Conservation (phyloP, 2,888 invertebrate species). For the Coleophora flavipennella region DNA sequence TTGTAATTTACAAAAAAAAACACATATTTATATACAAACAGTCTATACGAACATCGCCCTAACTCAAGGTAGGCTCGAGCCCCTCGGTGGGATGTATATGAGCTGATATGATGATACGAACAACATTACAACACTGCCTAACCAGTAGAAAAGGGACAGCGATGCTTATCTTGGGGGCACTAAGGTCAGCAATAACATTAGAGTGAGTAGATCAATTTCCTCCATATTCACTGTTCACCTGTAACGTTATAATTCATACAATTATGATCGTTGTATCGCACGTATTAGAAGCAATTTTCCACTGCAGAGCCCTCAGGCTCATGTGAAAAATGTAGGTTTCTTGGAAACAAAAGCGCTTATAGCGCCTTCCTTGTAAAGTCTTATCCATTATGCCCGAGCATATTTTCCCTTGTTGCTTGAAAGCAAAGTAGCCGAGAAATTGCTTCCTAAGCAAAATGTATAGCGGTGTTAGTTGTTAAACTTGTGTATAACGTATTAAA, state of each 20-base stretch:
- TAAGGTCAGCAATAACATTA: constrained; percentile 31
- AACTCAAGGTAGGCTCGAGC: too few species aligned
- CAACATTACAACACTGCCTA: constrained; percentile 10
- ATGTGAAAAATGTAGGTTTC: constrained; percentile 55
- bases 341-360: constrained; percentile 57
- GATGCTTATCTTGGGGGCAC: constrained; percentile 20
- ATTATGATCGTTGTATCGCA: constrained; percentile 38
- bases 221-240: constrained; percentile 21
- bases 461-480: constrained; percentile 8
- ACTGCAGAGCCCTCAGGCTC: constrained; percentile 25
- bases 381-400: constrained; percentile 53
- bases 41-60: too few species aligned
- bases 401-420: constrained; percentile 50
- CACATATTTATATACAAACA: too few species aligned
- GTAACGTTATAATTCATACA: constrained; percentile 33
- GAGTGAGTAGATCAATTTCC: constrained; percentile 45
- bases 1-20: too few species aligned
- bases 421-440: constrained; percentile 62
- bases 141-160: constrained; percentile 17
- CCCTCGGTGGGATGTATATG: too few species aligned
- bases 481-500: too few species aligned
- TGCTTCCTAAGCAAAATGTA: constrained; percentile 49
- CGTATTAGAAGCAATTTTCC: constrained; percentile 48
- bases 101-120: too few species aligned
- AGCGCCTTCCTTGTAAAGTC: constrained; percentile 46